Percentiles rank a stretch among this genome's conserved stretches.
These are phyloP conservation scores for Blera fallax DNA, from an alignment of 2,888 invertebrate genomes.

Conservation along the genomic window DNA sequence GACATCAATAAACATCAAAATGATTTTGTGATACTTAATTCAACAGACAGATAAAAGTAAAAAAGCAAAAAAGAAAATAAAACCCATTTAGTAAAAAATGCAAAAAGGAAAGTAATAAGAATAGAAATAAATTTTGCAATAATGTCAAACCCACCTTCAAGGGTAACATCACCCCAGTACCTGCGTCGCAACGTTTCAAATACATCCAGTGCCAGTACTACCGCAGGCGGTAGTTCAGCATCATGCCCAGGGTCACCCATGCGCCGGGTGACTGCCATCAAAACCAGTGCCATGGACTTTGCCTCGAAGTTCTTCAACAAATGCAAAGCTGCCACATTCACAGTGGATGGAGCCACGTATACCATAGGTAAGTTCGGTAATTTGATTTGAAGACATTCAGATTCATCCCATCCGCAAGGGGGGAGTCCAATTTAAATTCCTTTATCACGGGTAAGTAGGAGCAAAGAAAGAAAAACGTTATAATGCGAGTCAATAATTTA, in stretches of 20 bases:
- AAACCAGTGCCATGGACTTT: conserved; percentile 80
- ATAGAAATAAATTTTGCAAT: conserved; percentile 37
- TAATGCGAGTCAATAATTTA: conserved; percentile 58
- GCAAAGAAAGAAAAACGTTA: neutral
- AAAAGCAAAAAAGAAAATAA: too few species aligned
- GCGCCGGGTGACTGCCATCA: conserved; percentile 80
- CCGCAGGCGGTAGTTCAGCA: conserved; percentile 69
- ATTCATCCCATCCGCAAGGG: neutral
- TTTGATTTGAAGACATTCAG: conserved; percentile 47
- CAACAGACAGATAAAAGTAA: conserved; percentile 17
- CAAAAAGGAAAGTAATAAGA: conserved; percentile 22
- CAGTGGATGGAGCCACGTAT: conserved; percentile 92
- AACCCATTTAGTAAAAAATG: conserved; percentile 42
- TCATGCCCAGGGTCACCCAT: conserved; percentile 80
- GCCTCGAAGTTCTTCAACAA: conserved; percentile 87
- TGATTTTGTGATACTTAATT: conserved; percentile 57
- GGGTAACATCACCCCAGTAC: conserved; percentile 69
- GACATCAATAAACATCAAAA: conserved; percentile 31
- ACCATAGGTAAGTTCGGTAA: conserved; percentile 87
- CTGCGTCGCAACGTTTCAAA: conserved; percentile 58
- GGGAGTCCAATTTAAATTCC: conserved; percentile 10
- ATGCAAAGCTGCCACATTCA: conserved; percentile 93
- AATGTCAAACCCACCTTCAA: conserved; percentile 70
- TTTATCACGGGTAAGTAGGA: conserved; percentile 6
- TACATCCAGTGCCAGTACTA: conserved; percentile 31